Percentiles rank a stretch among this genome's conserved stretches.
Evolutionary conservation across 2,113 vertebrate genomes (phyloP).

Genomic region (Labeo catla): DNA sequence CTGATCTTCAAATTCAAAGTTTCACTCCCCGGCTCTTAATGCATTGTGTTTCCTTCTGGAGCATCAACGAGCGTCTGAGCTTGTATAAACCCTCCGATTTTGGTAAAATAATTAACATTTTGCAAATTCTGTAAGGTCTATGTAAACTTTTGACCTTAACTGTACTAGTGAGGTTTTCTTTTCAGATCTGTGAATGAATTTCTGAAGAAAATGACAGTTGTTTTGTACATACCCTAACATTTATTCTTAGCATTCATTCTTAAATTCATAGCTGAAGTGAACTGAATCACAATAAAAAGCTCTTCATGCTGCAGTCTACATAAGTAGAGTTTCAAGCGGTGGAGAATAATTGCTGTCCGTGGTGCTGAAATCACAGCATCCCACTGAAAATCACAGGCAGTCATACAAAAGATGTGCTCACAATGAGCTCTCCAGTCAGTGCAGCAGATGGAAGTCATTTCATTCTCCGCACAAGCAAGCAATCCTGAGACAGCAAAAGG

Average conservation of each 20-base stretch:
- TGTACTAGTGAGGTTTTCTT: background rate
- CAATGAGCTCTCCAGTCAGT: slow-evolving; percentile 5
- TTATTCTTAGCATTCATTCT: background rate
- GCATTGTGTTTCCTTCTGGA: too few relatives aligned
- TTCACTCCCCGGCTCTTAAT: too few relatives aligned
- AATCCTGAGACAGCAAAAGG: background rate
- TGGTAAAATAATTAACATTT: too few relatives aligned
- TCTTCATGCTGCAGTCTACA: background rate
- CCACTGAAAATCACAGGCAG: background rate
- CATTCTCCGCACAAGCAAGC: background rate
- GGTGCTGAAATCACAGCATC: slow-evolving; percentile 27
- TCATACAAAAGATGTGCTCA: background rate
- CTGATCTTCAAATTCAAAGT: too few relatives aligned
- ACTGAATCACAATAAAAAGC: background rate
- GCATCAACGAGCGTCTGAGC: too few relatives aligned
- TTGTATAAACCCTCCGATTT: too few relatives aligned
- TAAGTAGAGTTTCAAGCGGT: background rate
- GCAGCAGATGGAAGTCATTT: slow-evolving; percentile 17
- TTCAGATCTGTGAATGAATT: background rate
- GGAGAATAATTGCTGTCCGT: slow-evolving; percentile 16
- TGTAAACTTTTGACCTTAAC: too few relatives aligned
- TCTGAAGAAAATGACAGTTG: background rate
- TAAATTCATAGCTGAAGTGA: background rate
- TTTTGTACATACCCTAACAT: background rate
- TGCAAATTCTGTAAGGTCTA: too few relatives aligned